phyloP scores from a whole-genome alignment of 2,113 vertebrate genomes.

The Silurus glanis region DNA sequence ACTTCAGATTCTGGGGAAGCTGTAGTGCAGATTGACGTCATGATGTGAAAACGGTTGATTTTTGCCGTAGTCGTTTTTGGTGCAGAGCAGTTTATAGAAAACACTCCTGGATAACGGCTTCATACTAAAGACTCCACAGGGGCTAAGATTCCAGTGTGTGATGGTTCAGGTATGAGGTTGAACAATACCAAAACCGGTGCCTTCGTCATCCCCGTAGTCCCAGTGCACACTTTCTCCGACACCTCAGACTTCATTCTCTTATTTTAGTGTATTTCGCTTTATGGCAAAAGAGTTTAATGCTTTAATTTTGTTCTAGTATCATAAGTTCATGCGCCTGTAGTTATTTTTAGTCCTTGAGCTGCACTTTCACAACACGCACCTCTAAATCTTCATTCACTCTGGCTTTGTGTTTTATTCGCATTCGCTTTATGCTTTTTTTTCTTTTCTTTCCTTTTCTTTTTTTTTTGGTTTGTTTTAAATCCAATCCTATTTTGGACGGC shows the following conservation, averaged over 20 bases:
- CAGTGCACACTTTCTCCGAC: neutral
- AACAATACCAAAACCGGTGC: neutral
- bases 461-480: neutral
- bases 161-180: neutral
- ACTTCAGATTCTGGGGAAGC: too few species aligned
- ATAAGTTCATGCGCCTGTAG: neutral
- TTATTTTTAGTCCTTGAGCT: conserved; percentile 45
- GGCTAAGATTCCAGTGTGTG: too few species aligned
- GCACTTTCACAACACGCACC: neutral
- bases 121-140: too few species aligned
- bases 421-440: conserved; percentile 3
- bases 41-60: too few species aligned
- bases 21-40: too few species aligned
- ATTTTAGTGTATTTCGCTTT: neutral
- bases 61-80: too few species aligned
- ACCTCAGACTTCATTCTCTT: neutral
- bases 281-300: neutral
- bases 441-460: neutral
- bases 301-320: neutral
- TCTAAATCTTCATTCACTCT: conserved; percentile 16
- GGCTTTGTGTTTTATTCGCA: neutral
- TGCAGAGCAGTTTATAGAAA: too few species aligned
- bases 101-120: too few species aligned
- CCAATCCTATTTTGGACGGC: conserved; percentile 50
- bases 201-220: neutral